These are phyloP conservation scores for Chaetops frenatus DNA, from an alignment of 2,113 vertebrate species.

Conservation along the genomic window DNA sequence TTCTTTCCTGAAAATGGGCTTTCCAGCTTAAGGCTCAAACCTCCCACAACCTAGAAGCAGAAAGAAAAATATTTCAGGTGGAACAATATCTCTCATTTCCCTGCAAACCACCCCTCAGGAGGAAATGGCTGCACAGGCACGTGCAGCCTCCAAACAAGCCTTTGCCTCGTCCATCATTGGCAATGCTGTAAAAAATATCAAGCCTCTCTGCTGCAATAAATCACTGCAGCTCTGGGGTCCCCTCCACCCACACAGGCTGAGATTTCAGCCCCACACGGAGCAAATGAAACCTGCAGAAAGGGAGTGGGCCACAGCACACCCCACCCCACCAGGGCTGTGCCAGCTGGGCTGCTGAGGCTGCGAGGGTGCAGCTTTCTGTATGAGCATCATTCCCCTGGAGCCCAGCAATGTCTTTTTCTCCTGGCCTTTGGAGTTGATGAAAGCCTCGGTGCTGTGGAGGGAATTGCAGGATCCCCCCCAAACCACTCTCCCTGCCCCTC, in stretches of 20 bases:
- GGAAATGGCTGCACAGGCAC: not conserved
- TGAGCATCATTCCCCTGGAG: rapidly evolving
- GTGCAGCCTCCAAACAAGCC: not conserved
- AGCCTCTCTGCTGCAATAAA: not conserved
- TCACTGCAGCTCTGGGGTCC: not conserved
- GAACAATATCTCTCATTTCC: not conserved
- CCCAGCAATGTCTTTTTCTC: not conserved
- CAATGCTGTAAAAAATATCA: not conserved
- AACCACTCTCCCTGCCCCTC: not conserved
- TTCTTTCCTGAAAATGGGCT: not conserved
- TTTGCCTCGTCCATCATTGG: not conserved
- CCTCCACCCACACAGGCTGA: not conserved
- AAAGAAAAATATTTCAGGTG: not conserved
- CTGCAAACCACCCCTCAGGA: not conserved
- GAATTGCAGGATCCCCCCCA: rapidly evolving
- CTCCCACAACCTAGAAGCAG: not conserved
- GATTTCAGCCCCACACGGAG: not conserved
- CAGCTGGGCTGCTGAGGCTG: rapidly evolving
- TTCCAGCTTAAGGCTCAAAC: not conserved
- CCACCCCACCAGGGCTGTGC: rapidly evolving
- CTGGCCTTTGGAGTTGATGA: not conserved
- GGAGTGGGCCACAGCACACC: not conserved
- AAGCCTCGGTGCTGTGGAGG: rapidly evolving
- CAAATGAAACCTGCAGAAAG: not conserved
- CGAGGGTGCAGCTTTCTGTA: rapidly evolving